phyloP scores from a whole-genome alignment of 1,140 invertebrate genomes.

The Pissodes strobi region DNA sequence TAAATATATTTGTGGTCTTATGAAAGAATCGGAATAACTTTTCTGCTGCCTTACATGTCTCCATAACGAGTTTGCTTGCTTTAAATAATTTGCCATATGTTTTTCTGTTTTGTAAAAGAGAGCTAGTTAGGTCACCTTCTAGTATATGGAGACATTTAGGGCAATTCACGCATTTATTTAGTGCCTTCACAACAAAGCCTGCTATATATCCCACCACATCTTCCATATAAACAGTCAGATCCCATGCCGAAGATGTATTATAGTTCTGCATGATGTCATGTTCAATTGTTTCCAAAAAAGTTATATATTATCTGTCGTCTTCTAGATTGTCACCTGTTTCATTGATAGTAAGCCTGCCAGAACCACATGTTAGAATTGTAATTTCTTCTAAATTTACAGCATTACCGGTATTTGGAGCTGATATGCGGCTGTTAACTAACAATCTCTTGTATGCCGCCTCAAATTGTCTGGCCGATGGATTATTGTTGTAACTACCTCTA shows the following conservation, averaged over 20 bases:
- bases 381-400: constrained; percentile 17
- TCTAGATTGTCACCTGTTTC: not conserved
- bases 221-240: not conserved
- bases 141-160: not conserved
- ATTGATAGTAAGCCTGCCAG: not conserved
- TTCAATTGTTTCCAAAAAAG: not conserved
- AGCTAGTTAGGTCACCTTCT: not conserved
- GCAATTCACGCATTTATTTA: constrained; percentile 7
- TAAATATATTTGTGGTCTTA: constrained; percentile 12
- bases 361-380: constrained; percentile 4
- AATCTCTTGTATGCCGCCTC: constrained; percentile 28
- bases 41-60: constrained; percentile 8
- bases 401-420: constrained; percentile 21
- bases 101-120: constrained; percentile 9
- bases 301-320: not conserved
- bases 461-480: constrained; percentile 38
- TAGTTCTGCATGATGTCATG: not conserved
- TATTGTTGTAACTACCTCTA: constrained; percentile 34
- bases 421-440: constrained; percentile 21
- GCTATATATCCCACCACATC: constrained; percentile 11
- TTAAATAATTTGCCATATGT: constrained; percentile 12
- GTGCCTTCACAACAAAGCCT: constrained; percentile 12
- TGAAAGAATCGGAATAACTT: constrained; percentile 8
- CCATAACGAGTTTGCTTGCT: not conserved
- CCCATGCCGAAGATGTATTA: not conserved